These are phyloP conservation scores for Hydractinia echinata DNA, from an alignment of 30 jellyfish, hydroid and myxozoan genomes.

Conservation along the genomic window DNA sequence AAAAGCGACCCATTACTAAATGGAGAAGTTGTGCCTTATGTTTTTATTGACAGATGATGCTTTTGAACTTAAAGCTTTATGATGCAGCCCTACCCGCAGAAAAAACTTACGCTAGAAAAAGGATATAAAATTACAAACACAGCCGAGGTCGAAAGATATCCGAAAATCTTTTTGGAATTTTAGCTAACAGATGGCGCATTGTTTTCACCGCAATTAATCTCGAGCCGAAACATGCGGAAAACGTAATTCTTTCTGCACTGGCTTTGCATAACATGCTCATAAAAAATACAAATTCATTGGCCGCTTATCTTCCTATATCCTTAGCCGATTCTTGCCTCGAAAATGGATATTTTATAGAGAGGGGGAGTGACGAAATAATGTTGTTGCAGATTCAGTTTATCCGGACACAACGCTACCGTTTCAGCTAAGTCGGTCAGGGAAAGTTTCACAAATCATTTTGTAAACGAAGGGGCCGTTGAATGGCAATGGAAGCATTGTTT, in stretches of 20 bases:
- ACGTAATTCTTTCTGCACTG: background rate
- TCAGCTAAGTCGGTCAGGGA: background rate
- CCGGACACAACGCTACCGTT: background rate
- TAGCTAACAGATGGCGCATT: too few relatives aligned
- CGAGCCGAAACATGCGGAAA: conserved; percentile 18
- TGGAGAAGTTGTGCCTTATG: too few relatives aligned
- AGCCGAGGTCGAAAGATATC: too few relatives aligned
- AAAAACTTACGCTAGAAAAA: too few relatives aligned
- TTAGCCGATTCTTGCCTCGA: too few relatives aligned
- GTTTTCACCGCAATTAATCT: background rate
- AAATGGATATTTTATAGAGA: background rate
- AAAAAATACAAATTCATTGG: background rate
- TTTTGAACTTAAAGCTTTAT: too few relatives aligned
- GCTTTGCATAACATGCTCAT: conserved; percentile 9
- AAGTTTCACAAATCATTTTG: background rate
- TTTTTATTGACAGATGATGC: too few relatives aligned
- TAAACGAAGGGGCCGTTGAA: conserved; percentile 12
- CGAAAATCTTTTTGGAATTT: too few relatives aligned
- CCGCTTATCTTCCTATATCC: background rate
- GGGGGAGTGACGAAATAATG: background rate
- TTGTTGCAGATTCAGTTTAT: background rate
- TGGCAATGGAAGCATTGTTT: conserved; percentile 2
- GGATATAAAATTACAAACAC: too few relatives aligned
- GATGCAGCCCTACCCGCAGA: too few relatives aligned
- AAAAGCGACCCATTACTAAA: too few relatives aligned